These are phyloP conservation scores for Cheilosia pagana DNA, from an alignment of 2,888 invertebrate species.

Conservation along the genomic window DNA sequence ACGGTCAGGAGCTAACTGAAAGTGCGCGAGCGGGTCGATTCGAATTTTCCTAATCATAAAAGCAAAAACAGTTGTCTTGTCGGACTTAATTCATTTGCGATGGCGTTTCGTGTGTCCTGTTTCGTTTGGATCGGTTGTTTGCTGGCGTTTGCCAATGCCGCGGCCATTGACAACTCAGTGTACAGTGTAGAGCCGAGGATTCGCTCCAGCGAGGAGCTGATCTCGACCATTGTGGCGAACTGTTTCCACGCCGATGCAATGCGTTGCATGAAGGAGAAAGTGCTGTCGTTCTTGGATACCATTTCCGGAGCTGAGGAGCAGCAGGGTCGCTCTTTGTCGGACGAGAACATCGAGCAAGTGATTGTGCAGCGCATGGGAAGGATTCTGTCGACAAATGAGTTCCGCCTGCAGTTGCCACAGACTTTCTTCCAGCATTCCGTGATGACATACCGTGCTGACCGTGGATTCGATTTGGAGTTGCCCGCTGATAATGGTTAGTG, in stretches of 20 bases:
- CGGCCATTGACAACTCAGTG: slow-evolving; percentile 84
- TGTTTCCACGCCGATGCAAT: slow-evolving; percentile 89
- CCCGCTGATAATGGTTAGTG: slow-evolving; percentile 83
- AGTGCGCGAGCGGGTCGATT: slow-evolving; percentile 70
- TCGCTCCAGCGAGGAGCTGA: slow-evolving; percentile 87
- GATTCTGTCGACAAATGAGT: slow-evolving; percentile 89
- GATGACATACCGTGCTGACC: slow-evolving; percentile 87
- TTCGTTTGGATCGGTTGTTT: slow-evolving; percentile 85
- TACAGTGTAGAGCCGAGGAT: slow-evolving; percentile 84
- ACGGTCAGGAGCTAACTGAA: slow-evolving; percentile 78
- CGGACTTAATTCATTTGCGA: slow-evolving; percentile 74
- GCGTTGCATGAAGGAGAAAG: slow-evolving; percentile 91
- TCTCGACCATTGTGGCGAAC: slow-evolving; percentile 89
- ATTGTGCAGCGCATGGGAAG: slow-evolving; percentile 89
- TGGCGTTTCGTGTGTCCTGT: slow-evolving; percentile 83
- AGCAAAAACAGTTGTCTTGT: slow-evolving; percentile 23
- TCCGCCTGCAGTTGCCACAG: slow-evolving; percentile 89
- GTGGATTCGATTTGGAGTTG: slow-evolving; percentile 87
- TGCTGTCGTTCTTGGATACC: slow-evolving; percentile 90
- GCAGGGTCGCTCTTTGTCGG: slow-evolving; percentile 85
- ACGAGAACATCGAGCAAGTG: slow-evolving; percentile 88
- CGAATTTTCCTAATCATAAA: slow-evolving; percentile 47
- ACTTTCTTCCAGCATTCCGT: slow-evolving; percentile 88
- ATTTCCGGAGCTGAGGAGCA: slow-evolving; percentile 87
- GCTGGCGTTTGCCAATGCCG: slow-evolving; percentile 85